A percentile compares a stretch with the other conserved stretches of the same genome.
phyloP scores from a whole-genome alignment of 2,888 invertebrate genomes.

The Drepanosiphum platanoidis region DNA sequence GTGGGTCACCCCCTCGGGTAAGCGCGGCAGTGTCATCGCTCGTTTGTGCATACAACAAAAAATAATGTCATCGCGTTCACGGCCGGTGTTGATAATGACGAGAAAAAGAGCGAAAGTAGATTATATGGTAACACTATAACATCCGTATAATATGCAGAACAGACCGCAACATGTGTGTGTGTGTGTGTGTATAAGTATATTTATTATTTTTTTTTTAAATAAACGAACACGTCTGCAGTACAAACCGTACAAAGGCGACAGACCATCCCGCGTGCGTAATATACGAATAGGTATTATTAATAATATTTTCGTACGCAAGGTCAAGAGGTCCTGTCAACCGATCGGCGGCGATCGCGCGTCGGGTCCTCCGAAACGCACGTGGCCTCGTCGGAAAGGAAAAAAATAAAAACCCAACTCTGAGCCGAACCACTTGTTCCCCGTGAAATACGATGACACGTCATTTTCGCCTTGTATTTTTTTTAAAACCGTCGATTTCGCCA shows the following conservation, averaged over 20 bases:
- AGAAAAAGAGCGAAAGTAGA: neutral
- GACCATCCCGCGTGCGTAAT: neutral
- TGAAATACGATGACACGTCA: conserved; percentile 55
- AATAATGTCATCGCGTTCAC: neutral
- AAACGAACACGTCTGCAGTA: neutral
- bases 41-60: too few species aligned
- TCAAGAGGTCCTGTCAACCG: conserved; percentile 37
- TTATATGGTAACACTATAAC: neutral
- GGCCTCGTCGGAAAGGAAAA: conserved; percentile 31
- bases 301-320: conserved; percentile 47
- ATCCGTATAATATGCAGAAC: neutral
- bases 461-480: conserved; percentile 32
- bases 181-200: neutral
- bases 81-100: neutral
- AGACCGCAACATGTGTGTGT: neutral
- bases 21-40: neutral
- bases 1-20: conserved; percentile 19
- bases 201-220: too few species aligned
- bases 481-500: conserved; percentile 36
- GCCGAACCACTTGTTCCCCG: conserved; percentile 52
- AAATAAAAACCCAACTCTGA: neutral
- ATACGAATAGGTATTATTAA: conserved; percentile 25
- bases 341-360: conserved; percentile 28
- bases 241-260: neutral
- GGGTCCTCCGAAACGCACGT: conserved; percentile 55